These are phyloP conservation scores for Anseranas semipalmata DNA, from an alignment of 2,113 vertebrate species.

Conservation along the genomic window DNA sequence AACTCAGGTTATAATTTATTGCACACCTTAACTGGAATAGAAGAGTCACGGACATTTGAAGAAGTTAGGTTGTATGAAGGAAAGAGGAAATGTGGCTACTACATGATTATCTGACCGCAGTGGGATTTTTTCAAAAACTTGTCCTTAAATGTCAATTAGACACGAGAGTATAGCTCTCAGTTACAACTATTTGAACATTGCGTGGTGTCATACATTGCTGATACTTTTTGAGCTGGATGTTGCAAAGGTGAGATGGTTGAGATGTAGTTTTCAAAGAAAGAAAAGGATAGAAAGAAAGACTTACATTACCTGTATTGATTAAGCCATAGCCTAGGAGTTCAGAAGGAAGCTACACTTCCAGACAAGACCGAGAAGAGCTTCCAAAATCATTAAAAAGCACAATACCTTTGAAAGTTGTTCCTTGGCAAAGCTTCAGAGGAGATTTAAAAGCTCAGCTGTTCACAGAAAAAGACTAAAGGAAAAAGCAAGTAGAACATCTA, in stretches of 20 bases:
- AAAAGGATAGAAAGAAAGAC: background rate
- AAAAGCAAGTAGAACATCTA: background rate
- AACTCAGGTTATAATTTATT: background rate
- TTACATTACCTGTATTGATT: background rate
- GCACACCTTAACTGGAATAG: background rate
- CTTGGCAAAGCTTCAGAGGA: background rate
- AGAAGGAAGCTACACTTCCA: background rate
- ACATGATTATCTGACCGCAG: background rate
- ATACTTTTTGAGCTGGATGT: background rate
- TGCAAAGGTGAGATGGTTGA: background rate
- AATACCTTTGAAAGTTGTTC: background rate
- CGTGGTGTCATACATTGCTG: background rate
- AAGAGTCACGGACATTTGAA: background rate
- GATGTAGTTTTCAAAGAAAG: background rate
- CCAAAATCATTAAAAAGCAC: background rate
- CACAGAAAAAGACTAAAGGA: background rate
- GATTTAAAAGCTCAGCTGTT: background rate
- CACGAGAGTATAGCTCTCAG: background rate
- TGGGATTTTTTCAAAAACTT: background rate
- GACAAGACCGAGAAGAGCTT: background rate
- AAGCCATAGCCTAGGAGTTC: background rate
- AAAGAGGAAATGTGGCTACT: background rate
- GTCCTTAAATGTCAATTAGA: slow-evolving; percentile 1
- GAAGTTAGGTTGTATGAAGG: background rate
- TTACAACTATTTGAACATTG: background rate